Percentiles rank a stretch among this genome's conserved stretches.
These are phyloP conservation scores for Macropis europaea DNA, from an alignment of 2,888 invertebrate species.

Conservation along the genomic window DNA sequence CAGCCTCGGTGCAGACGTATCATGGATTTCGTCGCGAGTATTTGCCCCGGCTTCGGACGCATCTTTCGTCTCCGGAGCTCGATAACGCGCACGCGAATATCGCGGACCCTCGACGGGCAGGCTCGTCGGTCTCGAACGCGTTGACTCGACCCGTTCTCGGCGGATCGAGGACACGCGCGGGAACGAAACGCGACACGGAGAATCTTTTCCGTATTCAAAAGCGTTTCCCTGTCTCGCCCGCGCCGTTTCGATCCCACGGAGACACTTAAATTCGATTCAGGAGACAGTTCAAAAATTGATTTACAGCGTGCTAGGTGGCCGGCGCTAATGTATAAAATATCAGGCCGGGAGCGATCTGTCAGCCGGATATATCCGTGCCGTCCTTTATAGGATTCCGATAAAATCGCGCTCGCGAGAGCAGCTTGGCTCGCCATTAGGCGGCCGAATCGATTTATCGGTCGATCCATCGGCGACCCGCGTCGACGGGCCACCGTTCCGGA, in stretches of 20 bases:
- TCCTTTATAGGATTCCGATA: conserved; percentile 52
- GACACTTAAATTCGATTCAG: conserved; percentile 55
- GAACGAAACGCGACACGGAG: not conserved
- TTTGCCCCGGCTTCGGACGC: not conserved
- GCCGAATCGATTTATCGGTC: conserved; percentile 43
- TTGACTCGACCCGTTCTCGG: not conserved
- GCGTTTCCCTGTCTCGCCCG: conserved; percentile 45
- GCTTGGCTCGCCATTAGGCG: conserved; percentile 14
- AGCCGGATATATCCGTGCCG: not conserved
- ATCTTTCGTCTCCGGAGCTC: not conserved
- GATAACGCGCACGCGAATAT: not conserved
- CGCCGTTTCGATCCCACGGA: conserved; percentile 24
- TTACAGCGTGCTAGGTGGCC: conserved; percentile 47
- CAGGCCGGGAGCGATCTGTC: conserved; percentile 23
- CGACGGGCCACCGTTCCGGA: no score
- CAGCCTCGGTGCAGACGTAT: not conserved
- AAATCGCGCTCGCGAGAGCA: conserved; percentile 39
- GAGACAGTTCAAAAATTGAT: conserved; percentile 52
- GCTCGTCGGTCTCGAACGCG: not conserved
- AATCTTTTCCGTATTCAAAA: conserved; percentile 52
- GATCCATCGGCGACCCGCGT: conserved; percentile 4
- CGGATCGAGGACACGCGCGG: not conserved
- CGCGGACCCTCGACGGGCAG: not conserved
- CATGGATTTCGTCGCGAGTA: not conserved
- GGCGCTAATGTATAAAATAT: conserved; percentile 59